A percentile compares a stretch with the other conserved stretches of the same genome.
Conservation (phyloP, 2,113 vertebrate species). For the Barbus barbus region DNA sequence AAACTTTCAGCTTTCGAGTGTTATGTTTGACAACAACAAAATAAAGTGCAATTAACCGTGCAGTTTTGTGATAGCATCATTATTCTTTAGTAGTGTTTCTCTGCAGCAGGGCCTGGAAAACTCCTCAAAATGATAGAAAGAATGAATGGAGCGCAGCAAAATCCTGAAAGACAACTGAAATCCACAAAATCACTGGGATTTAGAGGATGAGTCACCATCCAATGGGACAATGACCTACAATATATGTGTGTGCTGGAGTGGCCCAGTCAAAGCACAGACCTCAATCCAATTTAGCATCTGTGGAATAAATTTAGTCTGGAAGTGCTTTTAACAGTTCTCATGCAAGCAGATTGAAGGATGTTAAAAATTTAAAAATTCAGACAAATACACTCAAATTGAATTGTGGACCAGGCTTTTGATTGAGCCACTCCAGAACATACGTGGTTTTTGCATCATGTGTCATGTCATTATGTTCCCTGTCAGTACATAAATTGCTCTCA, state of each 20-base stretch:
- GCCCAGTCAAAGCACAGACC: not conserved
- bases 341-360: constrained; percentile 1
- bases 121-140: not conserved
- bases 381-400: not conserved
- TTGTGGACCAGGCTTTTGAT: not conserved
- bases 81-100: not conserved
- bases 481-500: not conserved
- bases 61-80: not conserved
- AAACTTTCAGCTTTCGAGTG: not conserved
- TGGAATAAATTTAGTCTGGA: not conserved
- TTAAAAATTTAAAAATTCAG: not conserved
- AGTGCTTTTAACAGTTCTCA: not conserved
- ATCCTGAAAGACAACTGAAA: constrained; percentile 19
- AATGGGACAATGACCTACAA: not conserved
- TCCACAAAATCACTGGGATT: constrained; percentile 8
- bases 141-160: not conserved
- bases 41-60: not conserved
- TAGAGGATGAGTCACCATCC: constrained; percentile 2
- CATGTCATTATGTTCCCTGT: not conserved
- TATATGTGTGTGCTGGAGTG: not conserved
- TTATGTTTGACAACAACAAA: not conserved
- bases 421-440: not conserved
- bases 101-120: not conserved
- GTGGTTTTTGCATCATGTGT: not conserved
- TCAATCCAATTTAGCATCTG: constrained; percentile 1